phyloP scores from a whole-genome alignment of 1,140 invertebrate species.

The Ptiloglossa arizonensis region DNA sequence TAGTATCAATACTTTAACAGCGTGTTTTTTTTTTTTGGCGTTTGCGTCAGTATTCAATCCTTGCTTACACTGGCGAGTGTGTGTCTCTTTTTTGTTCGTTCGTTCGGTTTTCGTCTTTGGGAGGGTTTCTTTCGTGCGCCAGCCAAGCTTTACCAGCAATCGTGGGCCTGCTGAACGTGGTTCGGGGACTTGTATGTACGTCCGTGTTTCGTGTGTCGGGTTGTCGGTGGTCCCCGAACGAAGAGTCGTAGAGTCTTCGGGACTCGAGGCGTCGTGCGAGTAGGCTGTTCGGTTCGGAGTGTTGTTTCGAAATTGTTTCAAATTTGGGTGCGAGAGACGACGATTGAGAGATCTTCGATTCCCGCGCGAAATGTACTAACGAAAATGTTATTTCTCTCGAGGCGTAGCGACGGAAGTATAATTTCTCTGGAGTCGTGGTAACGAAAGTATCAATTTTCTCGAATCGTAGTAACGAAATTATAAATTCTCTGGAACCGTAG shows the following conservation, averaged over 20 bases:
- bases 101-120: slow-evolving; percentile 3
- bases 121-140: neutral
- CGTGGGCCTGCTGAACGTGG: neutral
- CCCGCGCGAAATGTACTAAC: no score
- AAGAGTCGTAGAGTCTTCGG: no score
- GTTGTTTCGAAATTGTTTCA: neutral
- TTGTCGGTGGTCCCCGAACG: neutral
- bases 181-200: neutral
- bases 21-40: slow-evolving; percentile 41
- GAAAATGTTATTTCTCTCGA: no score
- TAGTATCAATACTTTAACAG: slow-evolving; percentile 50
- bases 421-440: no score
- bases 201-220: neutral
- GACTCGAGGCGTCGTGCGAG: slow-evolving; percentile 16
- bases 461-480: no score
- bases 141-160: neutral
- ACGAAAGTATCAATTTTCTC: no score
- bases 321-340: no score
- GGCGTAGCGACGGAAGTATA: no score
- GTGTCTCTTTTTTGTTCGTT: slow-evolving; percentile 25
- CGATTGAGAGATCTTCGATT: no score
- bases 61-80: slow-evolving; percentile 3
- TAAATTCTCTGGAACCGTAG: no score
- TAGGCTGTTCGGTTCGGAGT: neutral
- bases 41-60: slow-evolving; percentile 53